These are phyloP conservation scores for Drosophila nasuta DNA, from an alignment of 1,140 invertebrate species.

Conservation along the genomic window DNA sequence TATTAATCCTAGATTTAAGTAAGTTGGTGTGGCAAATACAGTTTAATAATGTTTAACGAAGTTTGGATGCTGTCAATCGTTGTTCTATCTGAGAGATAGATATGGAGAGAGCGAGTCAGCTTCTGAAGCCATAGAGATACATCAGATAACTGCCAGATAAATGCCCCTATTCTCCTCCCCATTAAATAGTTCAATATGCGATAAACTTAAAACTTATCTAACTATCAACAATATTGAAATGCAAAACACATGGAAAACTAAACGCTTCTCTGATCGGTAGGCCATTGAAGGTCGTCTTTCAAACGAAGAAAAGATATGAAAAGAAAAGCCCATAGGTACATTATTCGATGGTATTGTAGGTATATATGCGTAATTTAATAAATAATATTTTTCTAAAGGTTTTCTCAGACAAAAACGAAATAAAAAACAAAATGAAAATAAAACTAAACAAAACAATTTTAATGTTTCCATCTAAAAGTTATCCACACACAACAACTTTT, in stretches of 20 bases:
- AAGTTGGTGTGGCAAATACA: constrained; percentile 75
- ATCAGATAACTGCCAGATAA: constrained; percentile 9
- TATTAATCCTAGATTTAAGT: constrained; percentile 60
- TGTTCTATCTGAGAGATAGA: constrained; percentile 15
- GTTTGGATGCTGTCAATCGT: background rate
- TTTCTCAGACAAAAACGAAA: constrained; percentile 50
- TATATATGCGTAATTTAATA: constrained; percentile 38
- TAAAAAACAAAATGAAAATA: constrained; percentile 11
- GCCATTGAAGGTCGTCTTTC: constrained; percentile 37
- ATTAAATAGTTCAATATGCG: constrained; percentile 23
- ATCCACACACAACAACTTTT: constrained; percentile 41
- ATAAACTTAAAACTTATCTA: constrained; percentile 18
- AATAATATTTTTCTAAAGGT: constrained; percentile 76
- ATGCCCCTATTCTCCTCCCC: background rate
- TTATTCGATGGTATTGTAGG: constrained; percentile 26
- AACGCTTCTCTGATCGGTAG: constrained; percentile 69
- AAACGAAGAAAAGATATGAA: constrained; percentile 21
- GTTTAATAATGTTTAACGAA: constrained; percentile 62
- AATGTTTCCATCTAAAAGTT: constrained; percentile 66
- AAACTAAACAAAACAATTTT: constrained; percentile 52
- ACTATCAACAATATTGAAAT: constrained; percentile 47
- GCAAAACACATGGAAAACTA: constrained; percentile 71
- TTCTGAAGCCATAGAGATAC: background rate
- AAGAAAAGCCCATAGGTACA: constrained; percentile 39
- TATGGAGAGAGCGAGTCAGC: background rate